Evolutionary conservation across 1,140 invertebrate genomes (phyloP), one percentile per base, ranked within the genome.

Genomic region (Teleogryllus occipitalis): DNA sequence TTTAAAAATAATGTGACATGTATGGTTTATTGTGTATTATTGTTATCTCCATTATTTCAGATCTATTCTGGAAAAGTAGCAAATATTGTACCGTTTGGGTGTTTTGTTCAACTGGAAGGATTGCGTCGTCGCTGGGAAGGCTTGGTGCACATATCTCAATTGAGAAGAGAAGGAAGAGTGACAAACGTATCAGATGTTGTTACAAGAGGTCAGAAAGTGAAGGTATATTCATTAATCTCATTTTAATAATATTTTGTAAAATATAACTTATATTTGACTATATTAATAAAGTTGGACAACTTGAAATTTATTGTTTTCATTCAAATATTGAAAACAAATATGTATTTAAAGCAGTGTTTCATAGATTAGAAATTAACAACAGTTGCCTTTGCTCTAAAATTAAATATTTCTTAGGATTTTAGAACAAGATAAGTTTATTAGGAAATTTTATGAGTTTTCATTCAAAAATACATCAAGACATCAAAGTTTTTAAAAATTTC

Each of bases 41-140:
- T 73, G 48, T 77, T 65, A 65, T 14, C 10, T 18, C 10, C 7
- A 1, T 54, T 76, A 77, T 82, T 84, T 47, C 83, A 95, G 89
- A 97, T 99, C 83, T 99, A 99, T 85, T 90, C 91, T 82, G 98
- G 97, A 0, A 94, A 96, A 87, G 96, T 99, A 0, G 95, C 95
- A 8, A 99, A 97, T 83, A 95, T 99, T 81, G 96, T 98, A 47
- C 92, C 95, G 54, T 99, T 99, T 88, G 98, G 98, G 5, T 99
- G 97, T 87, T 99, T 99, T 88, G 96, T 99, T 0, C 96, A 97
- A 86, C 86, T 99, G 8, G 96, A 98, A 85, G 96, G 97, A 0
- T 88, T 99, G 8, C 90, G 92, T 76, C 91, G 92, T 79, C 89
- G 95, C 79, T 96, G 94, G 91, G 98, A 99, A 87, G 98, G 98